Evolutionary conservation across 1,140 invertebrate genomes (phyloP).

Genomic region (Drosophila ananassae): DNA sequence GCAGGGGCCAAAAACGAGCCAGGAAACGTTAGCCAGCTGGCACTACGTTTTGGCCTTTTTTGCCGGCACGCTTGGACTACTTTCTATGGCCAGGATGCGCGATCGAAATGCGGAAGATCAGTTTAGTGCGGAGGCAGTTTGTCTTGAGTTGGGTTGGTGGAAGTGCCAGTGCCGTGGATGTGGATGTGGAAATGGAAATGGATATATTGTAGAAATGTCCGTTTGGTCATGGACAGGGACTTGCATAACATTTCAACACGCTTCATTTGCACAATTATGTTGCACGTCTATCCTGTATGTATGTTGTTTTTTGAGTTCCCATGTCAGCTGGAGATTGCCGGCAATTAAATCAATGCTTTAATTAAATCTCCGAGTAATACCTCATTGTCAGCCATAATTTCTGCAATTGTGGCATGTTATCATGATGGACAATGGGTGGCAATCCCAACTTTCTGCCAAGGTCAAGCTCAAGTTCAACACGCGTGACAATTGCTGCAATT

Average conservation of each 20-base stretch:
- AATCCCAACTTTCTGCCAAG: constrained; percentile 52
- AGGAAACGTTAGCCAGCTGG: constrained; percentile 64
- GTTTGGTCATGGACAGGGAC: constrained; percentile 30
- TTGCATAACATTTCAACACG: constrained; percentile 76
- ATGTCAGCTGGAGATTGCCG: constrained; percentile 24
- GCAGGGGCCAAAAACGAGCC: constrained; percentile 42
- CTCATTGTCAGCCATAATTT: constrained; percentile 49
- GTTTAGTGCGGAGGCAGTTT: constrained; percentile 33
- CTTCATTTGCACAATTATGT: constrained; percentile 62
- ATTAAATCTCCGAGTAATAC: constrained; percentile 52
- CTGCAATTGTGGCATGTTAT: constrained; percentile 27
- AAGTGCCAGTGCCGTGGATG: constrained; percentile 46
- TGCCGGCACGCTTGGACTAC: constrained; percentile 70
- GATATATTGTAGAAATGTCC: constrained; percentile 4
- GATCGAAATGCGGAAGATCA: constrained; percentile 69
- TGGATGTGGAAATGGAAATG: constrained; percentile 27
- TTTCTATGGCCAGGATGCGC: constrained; percentile 78
- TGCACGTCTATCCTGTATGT: constrained; percentile 44
- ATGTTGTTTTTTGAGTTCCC: constrained; percentile 25
- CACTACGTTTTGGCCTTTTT: constrained; percentile 53
- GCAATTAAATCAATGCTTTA: constrained; percentile 59
- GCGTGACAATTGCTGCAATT: constrained; percentile 48
- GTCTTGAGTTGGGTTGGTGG: constrained; percentile 27
- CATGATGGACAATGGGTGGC: constrained; percentile 19
- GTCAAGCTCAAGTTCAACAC: constrained; percentile 81